Conservation (phyloP, 2,113 vertebrate genomes). For the Nestor notabilis region DNA sequence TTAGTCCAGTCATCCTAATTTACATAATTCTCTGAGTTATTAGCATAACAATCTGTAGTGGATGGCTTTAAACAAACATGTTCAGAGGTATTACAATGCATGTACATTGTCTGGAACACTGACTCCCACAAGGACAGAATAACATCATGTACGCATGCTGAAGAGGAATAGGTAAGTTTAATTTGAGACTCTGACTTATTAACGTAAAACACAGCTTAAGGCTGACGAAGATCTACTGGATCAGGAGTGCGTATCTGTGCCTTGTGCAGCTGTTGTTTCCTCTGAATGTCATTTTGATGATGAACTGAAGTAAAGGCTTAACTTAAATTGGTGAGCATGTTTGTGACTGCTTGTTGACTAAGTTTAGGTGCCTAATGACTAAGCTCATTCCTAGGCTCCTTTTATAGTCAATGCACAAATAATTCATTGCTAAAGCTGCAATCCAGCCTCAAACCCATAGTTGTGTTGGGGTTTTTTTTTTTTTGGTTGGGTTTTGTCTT, state of each 20-base stretch:
- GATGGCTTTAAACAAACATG: background rate
- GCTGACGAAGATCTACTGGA: background rate
- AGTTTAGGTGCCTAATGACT: background rate
- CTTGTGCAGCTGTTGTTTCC: background rate
- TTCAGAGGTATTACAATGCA: background rate
- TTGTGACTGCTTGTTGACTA: background rate
- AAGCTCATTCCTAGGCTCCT: background rate
- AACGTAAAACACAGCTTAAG: conserved; percentile 9
- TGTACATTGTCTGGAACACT: background rate
- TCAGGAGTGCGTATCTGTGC: background rate
- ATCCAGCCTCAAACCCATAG: background rate
- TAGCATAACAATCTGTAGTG: background rate
- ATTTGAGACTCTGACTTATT: background rate
- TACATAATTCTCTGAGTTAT: background rate
- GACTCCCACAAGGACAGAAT: background rate
- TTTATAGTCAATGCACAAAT: background rate
- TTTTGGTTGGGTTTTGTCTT: background rate
- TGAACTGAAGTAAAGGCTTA: background rate
- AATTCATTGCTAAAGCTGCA: background rate
- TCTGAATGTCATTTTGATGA: background rate
- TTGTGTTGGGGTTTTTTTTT: background rate
- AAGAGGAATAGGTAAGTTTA: background rate
- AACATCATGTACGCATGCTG: background rate
- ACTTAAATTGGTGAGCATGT: background rate
- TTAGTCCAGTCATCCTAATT: background rate